Evolutionary conservation across 2,888 invertebrate genomes (phyloP).

Genomic region (Netelia melanura): DNA sequence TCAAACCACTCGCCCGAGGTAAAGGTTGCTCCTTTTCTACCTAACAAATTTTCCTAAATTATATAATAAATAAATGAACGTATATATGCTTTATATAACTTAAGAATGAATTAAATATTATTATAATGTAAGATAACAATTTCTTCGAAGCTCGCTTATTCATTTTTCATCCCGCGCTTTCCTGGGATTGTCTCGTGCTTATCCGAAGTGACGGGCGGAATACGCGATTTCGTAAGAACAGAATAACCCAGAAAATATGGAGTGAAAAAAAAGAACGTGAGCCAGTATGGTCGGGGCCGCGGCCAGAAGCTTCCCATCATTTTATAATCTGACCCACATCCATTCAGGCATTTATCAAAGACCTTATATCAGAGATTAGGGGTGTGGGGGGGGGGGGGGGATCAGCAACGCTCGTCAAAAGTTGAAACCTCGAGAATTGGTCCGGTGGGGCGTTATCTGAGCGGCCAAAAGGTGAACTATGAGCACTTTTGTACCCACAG

Average conservation of each 20-base stretch:
- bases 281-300: constrained; percentile 17
- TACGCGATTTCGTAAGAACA: constrained; percentile 15
- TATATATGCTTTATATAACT: too few relatives aligned
- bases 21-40: not conserved
- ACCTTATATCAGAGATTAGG: not conserved
- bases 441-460: too few relatives aligned
- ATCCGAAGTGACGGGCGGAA: constrained; percentile 4
- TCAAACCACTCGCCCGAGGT: constrained; percentile 15
- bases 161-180: constrained; percentile 9
- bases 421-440: too few relatives aligned
- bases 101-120: too few relatives aligned
- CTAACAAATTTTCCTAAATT: too few relatives aligned
- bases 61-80: too few relatives aligned
- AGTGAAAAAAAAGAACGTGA: constrained; percentile 16
- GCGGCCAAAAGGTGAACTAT: too few relatives aligned
- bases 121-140: too few relatives aligned
- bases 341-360: constrained; percentile 62
- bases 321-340: constrained; percentile 67
- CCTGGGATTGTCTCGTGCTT: constrained; percentile 18
- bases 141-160: not conserved
- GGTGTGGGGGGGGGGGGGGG: too few relatives aligned
- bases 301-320: constrained; percentile 23
- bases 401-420: too few relatives aligned
- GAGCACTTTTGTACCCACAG: too few relatives aligned
- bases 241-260: constrained; percentile 5